Conservation (phyloP, 2,888 invertebrate genomes). For the Chloroclysta siterata region DNA sequence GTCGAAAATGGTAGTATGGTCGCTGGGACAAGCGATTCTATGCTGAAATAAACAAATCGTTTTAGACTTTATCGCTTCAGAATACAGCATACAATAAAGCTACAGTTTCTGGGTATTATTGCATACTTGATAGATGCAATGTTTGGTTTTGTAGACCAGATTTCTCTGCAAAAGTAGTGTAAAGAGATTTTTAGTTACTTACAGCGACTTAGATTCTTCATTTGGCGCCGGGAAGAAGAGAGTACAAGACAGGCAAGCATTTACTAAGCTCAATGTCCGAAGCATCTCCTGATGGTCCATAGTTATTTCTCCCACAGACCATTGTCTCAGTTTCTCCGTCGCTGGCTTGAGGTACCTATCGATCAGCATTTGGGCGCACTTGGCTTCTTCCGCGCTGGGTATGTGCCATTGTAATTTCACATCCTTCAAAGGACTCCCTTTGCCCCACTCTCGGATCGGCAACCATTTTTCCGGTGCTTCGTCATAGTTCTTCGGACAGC, state of each 20-base stretch:
- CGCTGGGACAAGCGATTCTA: conserved; percentile 84
- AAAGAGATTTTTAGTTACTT: conserved; percentile 55
- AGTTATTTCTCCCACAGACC: conserved; percentile 76
- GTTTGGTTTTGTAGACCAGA: too few relatives aligned
- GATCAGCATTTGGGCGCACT: conserved; percentile 87
- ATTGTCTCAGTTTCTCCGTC: conserved; percentile 84
- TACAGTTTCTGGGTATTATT: not conserved
- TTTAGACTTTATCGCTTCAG: conserved; percentile 6
- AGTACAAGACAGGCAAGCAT: conserved; percentile 87
- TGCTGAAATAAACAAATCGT: conserved; percentile 64
- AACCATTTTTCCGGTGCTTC: conserved; percentile 88
- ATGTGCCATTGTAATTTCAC: conserved; percentile 91
- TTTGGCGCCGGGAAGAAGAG: conserved; percentile 89
- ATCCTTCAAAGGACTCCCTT: conserved; percentile 86
- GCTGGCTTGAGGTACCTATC: conserved; percentile 88
- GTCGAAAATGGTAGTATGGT: conserved; percentile 79
- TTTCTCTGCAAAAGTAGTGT: not conserved
- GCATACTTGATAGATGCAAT: too few relatives aligned
- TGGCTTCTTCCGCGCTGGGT: conserved; percentile 89
- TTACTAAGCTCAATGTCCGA: conserved; percentile 87
- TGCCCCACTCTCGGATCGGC: conserved; percentile 93
- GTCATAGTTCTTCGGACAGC: conserved; percentile 85
- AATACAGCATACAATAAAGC: conserved; percentile 8
- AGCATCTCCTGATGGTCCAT: conserved; percentile 88
- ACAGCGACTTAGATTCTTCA: conserved; percentile 85